A percentile compares a stretch with the other conserved stretches of the same genome.
Evolutionary conservation across 2,113 vertebrate genomes (phyloP).

Genomic region (Dicerorhinus sumatrensis): DNA sequence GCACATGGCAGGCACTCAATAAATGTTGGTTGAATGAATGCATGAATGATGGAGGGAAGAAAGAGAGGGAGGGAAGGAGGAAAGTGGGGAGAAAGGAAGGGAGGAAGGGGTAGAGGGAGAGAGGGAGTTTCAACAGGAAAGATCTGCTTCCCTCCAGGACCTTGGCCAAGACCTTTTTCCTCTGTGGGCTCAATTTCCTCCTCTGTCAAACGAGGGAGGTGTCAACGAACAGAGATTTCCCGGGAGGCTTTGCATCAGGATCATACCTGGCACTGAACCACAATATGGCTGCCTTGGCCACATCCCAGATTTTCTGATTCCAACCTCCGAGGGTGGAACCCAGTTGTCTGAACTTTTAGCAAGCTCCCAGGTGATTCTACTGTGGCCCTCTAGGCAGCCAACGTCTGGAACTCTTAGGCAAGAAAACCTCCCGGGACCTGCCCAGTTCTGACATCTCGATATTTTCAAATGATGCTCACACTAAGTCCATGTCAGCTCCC

Average conservation of each 20-base stretch:
- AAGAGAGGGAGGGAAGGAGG: no score
- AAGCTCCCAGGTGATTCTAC: neutral
- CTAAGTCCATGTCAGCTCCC: no score
- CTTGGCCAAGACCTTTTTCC: neutral
- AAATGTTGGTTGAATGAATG: neutral
- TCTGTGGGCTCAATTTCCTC: neutral
- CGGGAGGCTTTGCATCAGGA: neutral
- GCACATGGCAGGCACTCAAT: neutral
- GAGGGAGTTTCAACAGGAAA: neutral
- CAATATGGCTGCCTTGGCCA: neutral
- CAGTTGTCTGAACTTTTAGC: neutral
- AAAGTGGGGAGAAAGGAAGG: neutral
- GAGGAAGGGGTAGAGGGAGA: neutral
- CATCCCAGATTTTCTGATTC: neutral
- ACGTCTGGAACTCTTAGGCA: neutral
- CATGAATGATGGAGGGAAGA: neutral
- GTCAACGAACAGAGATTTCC: neutral
- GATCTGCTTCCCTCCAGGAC: neutral
- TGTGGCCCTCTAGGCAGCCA: neutral
- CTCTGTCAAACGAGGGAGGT: neutral
- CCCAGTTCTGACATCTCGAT: neutral
- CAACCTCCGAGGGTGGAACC: neutral
- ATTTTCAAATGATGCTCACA: neutral
- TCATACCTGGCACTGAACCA: fast-evolving
- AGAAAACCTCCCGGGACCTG: neutral